Conservation (phyloP, 1,140 invertebrate species). For the Pogonus chalceus region DNA sequence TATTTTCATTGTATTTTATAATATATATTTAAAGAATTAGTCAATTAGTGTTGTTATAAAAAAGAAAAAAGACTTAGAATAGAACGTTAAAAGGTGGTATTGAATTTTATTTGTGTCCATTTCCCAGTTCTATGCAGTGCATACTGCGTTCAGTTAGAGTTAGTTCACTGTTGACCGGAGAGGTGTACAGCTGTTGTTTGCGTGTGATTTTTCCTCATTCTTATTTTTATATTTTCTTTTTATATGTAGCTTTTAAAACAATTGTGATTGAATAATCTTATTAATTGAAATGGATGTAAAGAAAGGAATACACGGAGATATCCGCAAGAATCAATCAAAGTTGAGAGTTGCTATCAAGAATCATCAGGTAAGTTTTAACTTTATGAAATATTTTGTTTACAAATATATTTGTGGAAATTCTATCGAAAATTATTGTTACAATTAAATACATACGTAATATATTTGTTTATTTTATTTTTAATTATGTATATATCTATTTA, state of each 20-base stretch:
- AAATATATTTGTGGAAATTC: background rate
- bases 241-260: background rate
- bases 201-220: background rate
- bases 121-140: background rate
- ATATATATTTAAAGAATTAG: no score
- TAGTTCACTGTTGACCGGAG: background rate
- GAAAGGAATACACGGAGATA: conserved; percentile 51
- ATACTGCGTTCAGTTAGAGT: background rate
- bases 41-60: no score
- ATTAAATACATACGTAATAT: conserved; percentile 3
- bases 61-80: background rate
- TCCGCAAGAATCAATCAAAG: conserved; percentile 49
- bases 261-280: background rate
- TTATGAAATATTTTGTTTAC: conserved; percentile 14
- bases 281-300: conserved; percentile 48
- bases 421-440: background rate
- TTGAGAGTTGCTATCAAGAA: conserved; percentile 54
- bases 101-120: conserved; percentile 7
- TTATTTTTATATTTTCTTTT: background rate
- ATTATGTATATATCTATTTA: background rate
- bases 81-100: background rate
- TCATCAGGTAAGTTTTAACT: conserved; percentile 49
- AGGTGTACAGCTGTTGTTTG: background rate
- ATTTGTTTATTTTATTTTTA: conserved; percentile 8
- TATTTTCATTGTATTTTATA: no score